Evolutionary conservation across 2,113 vertebrate species (phyloP).

Genomic region (Loxodonta africana): DNA sequence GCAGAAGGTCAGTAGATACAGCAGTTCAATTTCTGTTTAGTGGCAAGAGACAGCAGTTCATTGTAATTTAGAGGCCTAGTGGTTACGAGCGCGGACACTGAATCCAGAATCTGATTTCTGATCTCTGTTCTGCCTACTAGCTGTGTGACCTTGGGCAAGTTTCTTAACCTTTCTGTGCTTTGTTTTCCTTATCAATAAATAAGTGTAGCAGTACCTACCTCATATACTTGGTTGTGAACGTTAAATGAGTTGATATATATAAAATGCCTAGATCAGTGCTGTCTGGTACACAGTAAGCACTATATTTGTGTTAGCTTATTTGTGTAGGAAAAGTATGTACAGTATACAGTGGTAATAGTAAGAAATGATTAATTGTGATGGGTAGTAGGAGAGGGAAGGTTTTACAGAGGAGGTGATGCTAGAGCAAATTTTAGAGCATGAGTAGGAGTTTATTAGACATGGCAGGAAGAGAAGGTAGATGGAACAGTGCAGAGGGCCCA

Average conservation of each 20-base stretch:
- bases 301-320: not conserved
- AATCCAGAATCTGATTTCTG: conserved; percentile 41
- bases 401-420: not conserved
- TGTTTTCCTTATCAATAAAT: conserved; percentile 18
- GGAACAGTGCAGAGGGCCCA: not conserved
- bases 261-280: not conserved
- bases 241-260: not conserved
- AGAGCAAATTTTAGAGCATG: not conserved
- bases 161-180: conserved; percentile 21
- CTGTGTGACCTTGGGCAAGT: not conserved
- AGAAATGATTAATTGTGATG: not conserved
- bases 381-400: not conserved
- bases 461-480: not conserved
- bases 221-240: not conserved
- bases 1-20: not conserved
- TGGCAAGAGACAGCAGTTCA: not conserved
- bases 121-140: not conserved
- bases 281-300: not conserved
- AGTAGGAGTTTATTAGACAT: not conserved
- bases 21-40: not conserved
- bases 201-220: not conserved
- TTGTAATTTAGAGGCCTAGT: not conserved
- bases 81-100: not conserved
- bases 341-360: not conserved
- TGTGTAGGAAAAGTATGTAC: not conserved